phyloP scores from a whole-genome alignment of 2,797 vertebrate species.

The Odontamblyopus lacepedii region DNA sequence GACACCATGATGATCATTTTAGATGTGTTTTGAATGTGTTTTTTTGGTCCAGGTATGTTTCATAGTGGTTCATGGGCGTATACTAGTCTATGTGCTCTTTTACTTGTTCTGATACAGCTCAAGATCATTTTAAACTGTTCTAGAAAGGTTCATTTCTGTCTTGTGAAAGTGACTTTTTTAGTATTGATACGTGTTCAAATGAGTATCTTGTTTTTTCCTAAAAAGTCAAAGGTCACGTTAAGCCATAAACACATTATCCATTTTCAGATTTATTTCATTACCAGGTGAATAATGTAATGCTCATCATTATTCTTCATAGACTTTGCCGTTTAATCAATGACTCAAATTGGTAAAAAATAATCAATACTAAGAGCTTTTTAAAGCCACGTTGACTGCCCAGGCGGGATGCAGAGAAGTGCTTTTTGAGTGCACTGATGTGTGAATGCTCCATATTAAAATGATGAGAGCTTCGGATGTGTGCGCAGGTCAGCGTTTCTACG shows the following conservation, averaged over 20 bases:
- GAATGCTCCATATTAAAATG: slow-evolving; percentile 31
- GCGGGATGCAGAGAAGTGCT: not conserved
- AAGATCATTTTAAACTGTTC: too few relatives aligned
- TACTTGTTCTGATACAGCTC: too few relatives aligned
- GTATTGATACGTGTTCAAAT: too few relatives aligned
- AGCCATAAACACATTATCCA: slow-evolving; percentile 2
- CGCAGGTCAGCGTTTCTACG: slow-evolving; percentile 50
- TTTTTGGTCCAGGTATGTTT: too few relatives aligned
- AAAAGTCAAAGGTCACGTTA: slow-evolving; percentile 5
- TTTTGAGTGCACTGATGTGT: slow-evolving; percentile 16
- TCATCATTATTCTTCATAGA: slow-evolving; percentile 31
- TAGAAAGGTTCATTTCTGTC: too few relatives aligned
- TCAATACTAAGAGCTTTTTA: slow-evolving; percentile 26
- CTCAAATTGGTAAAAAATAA: slow-evolving; percentile 19
- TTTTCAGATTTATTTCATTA: slow-evolving; percentile 29
- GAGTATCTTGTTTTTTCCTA: not conserved
- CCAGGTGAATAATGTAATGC: slow-evolving; percentile 43
- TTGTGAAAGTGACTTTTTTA: too few relatives aligned
- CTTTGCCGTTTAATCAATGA: slow-evolving; percentile 41
- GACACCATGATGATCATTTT: too few relatives aligned
- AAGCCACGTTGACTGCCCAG: not conserved
- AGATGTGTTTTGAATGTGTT: too few relatives aligned
- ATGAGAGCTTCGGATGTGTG: slow-evolving; percentile 34
- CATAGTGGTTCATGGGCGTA: too few relatives aligned
- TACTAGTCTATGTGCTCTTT: too few relatives aligned